These are phyloP conservation scores for Tetramorium parvispinum DNA, from an alignment of 1,140 invertebrate species.

Conservation along the genomic window DNA sequence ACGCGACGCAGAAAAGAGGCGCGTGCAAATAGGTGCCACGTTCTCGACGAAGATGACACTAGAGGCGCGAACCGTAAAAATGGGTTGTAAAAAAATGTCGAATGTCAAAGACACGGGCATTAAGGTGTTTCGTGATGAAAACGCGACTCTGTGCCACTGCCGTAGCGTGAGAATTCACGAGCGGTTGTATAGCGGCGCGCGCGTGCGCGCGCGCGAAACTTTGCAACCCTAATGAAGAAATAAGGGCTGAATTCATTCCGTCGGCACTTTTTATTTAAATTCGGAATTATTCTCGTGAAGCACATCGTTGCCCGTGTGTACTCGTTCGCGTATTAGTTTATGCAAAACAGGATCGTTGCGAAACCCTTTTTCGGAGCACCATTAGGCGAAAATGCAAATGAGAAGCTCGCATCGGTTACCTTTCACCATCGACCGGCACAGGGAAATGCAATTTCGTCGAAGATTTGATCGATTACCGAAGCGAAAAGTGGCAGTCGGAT, in stretches of 20 bases:
- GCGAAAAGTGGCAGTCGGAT: conserved; percentile 39
- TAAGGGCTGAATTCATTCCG: conserved; percentile 36
- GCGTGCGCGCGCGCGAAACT: not conserved
- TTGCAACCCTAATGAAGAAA: conserved; percentile 25
- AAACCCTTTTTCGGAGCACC: conserved; percentile 42
- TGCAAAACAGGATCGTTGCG: conserved; percentile 44
- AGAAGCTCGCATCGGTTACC: conserved; percentile 47
- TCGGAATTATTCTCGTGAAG: conserved; percentile 54
- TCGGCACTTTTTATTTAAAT: conserved; percentile 54
- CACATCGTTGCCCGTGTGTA: conserved; percentile 39
- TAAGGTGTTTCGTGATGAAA: conserved; percentile 17
- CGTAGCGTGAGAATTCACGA: not conserved
- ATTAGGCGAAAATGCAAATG: conserved; percentile 58
- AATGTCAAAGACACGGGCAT: conserved; percentile 19
- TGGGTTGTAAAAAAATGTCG: conserved; percentile 36
- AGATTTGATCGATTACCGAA: conserved; percentile 58
- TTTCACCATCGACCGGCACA: conserved; percentile 33
- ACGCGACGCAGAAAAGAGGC: not conserved
- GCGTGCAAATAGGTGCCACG: conserved; percentile 34
- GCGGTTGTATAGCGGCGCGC: not conserved
- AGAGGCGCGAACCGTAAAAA: conserved; percentile 3
- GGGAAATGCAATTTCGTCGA: conserved; percentile 50
- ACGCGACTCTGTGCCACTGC: not conserved
- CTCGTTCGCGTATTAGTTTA: conserved; percentile 59
- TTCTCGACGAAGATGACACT: conserved; percentile 13